Conservation (phyloP, 2,113 vertebrate genomes). For the Corynorhinus townsendii region DNA sequence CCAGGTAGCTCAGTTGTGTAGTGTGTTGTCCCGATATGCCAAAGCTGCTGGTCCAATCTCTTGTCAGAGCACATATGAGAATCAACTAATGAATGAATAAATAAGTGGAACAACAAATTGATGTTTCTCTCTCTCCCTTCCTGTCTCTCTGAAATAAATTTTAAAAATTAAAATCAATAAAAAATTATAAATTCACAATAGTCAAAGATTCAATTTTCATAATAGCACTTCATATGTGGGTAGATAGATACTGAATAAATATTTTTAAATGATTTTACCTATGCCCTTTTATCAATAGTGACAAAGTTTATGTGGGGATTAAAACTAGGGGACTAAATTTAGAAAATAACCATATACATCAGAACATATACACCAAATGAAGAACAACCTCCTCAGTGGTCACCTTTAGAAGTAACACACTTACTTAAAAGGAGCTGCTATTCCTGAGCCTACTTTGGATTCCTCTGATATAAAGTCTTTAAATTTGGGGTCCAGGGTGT, state of each 20-base stretch:
- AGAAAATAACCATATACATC: not conserved
- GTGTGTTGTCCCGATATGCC: not conserved
- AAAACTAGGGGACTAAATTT: not conserved
- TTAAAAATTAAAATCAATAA: not conserved
- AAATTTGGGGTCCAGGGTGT: not conserved
- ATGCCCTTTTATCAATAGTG: not conserved
- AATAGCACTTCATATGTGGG: not conserved
- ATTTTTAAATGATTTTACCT: not conserved
- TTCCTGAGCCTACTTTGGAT: not conserved
- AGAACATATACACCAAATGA: not conserved
- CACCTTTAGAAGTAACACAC: not conserved
- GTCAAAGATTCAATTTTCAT: not conserved
- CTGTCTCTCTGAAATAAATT: not conserved
- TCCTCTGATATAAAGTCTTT: not conserved
- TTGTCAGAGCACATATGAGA: not conserved
- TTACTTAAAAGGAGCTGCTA: not conserved
- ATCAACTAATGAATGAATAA: not conserved
- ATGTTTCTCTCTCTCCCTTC: not conserved
- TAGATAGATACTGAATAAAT: not conserved
- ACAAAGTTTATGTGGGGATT: not conserved
- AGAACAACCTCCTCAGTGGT: not conserved
- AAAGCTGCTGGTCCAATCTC: not conserved
- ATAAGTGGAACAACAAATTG: not conserved
- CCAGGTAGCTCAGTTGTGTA: not conserved
- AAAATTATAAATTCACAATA: not conserved